Conservation (phyloP, 1,140 invertebrate species). For the Drepana arcuata region DNA sequence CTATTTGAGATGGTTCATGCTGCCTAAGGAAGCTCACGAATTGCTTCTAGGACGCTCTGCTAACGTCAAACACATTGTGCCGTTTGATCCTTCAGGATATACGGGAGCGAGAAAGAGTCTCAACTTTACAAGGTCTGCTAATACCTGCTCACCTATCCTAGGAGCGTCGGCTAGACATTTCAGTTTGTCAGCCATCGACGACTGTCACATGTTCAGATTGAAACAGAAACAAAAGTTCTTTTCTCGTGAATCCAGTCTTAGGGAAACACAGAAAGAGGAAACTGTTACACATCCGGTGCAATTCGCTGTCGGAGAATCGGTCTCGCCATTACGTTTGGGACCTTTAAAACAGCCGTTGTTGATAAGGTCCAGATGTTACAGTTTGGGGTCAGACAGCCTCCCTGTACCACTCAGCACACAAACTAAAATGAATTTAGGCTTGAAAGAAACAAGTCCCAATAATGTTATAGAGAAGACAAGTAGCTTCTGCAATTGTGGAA, state of each 20-base stretch:
- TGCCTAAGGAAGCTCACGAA: slow-evolving; percentile 84
- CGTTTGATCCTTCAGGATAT: slow-evolving; percentile 77
- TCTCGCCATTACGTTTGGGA: slow-evolving; percentile 66
- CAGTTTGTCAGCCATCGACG: slow-evolving; percentile 75
- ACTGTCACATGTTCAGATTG: slow-evolving; percentile 64
- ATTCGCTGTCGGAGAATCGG: slow-evolving; percentile 78
- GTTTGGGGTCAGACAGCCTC: slow-evolving; percentile 73
- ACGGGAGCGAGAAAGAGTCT: slow-evolving; percentile 59
- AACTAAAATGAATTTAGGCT: slow-evolving; percentile 75
- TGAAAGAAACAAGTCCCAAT: slow-evolving; percentile 63
- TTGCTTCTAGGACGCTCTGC: slow-evolving; percentile 79
- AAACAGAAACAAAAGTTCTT: slow-evolving; percentile 61
- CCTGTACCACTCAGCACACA: slow-evolving; percentile 74
- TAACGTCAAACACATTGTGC: slow-evolving; percentile 82
- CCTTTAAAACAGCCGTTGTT: slow-evolving; percentile 44
- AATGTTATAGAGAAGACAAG: slow-evolving; percentile 37
- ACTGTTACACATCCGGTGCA: slow-evolving; percentile 67
- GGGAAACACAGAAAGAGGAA: slow-evolving; percentile 49
- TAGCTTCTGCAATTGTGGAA: slow-evolving; percentile 79
- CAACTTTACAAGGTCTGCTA: slow-evolving; percentile 45
- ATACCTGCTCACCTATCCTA: slow-evolving; percentile 57
- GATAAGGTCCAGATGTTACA: slow-evolving; percentile 73
- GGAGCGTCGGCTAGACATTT: slow-evolving; percentile 73
- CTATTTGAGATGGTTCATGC: slow-evolving; percentile 87
- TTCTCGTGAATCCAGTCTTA: slow-evolving; percentile 62